Evolutionary conservation across 35 echinoderm and acorn worm genomes (phyloP).

Genomic region (Ophiothrix spiculata): DNA sequence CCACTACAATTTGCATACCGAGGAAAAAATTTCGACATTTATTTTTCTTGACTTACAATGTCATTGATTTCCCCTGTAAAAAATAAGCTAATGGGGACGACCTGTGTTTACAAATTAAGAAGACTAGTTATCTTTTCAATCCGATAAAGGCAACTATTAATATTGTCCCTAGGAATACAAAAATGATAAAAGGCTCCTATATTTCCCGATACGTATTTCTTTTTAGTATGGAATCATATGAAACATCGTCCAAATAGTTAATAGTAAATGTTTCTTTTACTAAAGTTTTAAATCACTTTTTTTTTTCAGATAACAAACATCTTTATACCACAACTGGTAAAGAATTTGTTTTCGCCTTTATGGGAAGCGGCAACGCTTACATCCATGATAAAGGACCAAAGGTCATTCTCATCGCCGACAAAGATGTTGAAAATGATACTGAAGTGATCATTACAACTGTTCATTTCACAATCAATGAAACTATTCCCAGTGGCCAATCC

Average conservation of each 20-base stretch:
- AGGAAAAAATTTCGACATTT: no score
- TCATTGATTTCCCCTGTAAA: no score
- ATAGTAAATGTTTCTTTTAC: neutral
- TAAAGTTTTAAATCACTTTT: neutral
- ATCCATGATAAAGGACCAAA: neutral
- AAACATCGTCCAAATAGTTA: neutral
- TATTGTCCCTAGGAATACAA: neutral
- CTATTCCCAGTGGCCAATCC: neutral
- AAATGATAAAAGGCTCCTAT: neutral
- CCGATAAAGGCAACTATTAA: no score
- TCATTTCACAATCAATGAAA: neutral
- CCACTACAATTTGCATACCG: no score
- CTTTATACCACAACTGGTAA: neutral
- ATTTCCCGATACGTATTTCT: neutral
- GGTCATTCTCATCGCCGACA: neutral
- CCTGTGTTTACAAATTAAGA: no score
- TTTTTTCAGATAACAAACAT: neutral
- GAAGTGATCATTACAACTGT: neutral
- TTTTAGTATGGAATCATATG: neutral
- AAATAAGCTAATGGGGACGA: no score
- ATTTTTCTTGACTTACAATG: no score
- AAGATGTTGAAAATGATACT: neutral
- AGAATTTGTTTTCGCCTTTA: neutral
- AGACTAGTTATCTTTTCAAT: no score
- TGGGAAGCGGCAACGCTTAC: neutral